A percentile compares a stretch with the other conserved stretches of the same genome.
phyloP scores from a whole-genome alignment of 1,140 invertebrate species.

The Drosophila elegans region DNA sequence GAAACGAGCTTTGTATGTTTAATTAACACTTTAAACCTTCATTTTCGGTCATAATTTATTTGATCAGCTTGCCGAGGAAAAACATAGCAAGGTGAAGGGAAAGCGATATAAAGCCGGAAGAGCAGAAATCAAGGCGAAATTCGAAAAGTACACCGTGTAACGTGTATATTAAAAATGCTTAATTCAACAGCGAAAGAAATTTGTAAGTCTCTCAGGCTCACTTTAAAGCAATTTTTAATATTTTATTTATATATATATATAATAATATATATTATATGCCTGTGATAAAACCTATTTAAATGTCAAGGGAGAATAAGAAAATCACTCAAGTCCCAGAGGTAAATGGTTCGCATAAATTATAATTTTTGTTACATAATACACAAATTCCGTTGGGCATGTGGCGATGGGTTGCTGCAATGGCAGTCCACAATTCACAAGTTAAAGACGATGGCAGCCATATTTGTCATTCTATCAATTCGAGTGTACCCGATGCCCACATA shows the following conservation, averaged over 20 bases:
- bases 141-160: too few relatives aligned
- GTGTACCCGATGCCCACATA: conserved; percentile 12
- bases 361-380: neutral
- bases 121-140: neutral
- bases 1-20: conserved; percentile 50
- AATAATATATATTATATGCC: too few relatives aligned
- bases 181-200: too few relatives aligned
- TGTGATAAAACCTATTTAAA: too few relatives aligned
- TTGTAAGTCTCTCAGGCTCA: neutral
- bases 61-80: conserved; percentile 23
- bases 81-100: neutral
- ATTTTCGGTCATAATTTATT: conserved; percentile 69
- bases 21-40: conserved; percentile 78
- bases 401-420: conserved; percentile 8
- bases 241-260: too few relatives aligned
- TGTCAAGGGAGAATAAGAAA: too few relatives aligned
- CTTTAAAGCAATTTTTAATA: too few relatives aligned
- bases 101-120: neutral
- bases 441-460: conserved; percentile 44
- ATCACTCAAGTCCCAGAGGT: neutral
- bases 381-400: neutral
- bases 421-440: conserved; percentile 46
- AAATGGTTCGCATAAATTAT: too few relatives aligned
- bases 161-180: too few relatives aligned
- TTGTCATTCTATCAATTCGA: conserved; percentile 61